A percentile compares a stretch with the other conserved stretches of the same genome.
Evolutionary conservation across 2,888 invertebrate genomes (phyloP).

Genomic region (Erebia ligea): DNA sequence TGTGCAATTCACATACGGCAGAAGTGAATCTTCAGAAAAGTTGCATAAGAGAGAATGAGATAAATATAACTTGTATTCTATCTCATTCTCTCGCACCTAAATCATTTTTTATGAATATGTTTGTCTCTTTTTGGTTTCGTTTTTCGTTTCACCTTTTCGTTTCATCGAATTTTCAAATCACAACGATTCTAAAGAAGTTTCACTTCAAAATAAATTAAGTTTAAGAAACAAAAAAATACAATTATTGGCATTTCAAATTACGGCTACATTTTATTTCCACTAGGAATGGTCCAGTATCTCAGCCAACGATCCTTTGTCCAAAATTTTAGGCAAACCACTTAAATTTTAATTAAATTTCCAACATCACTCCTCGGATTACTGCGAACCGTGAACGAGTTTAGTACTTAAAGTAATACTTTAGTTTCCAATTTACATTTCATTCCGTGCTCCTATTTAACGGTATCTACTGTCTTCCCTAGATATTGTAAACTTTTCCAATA

Average conservation of each 20-base stretch:
- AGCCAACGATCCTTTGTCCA: slow-evolving; percentile 5
- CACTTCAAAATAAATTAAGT: no score
- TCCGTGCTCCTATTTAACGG: slow-evolving; percentile 9
- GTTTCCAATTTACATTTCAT: slow-evolving; percentile 25
- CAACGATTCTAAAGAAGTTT: no score
- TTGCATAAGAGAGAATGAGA: no score
- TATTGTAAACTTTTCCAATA: slow-evolving; percentile 25
- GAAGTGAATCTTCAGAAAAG: no score
- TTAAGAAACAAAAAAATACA: background rate
- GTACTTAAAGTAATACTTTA: slow-evolving; percentile 25
- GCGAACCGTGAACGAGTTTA: slow-evolving; percentile 17
- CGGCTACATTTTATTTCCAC: background rate
- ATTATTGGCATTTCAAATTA: background rate
- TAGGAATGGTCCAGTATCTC: background rate
- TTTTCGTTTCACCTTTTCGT: no score
- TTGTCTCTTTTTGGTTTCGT: no score
- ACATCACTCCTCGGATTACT: slow-evolving; percentile 19
- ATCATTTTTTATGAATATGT: no score
- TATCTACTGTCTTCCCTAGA: background rate
- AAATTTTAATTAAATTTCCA: slow-evolving; percentile 28
- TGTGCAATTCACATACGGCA: no score
- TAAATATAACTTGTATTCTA: no score
- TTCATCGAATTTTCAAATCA: no score
- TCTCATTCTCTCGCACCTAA: no score
- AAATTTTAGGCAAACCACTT: slow-evolving; percentile 19